These are phyloP conservation scores for Spisula subtruncata DNA, from an alignment of 2,888 invertebrate species.

Conservation along the genomic window DNA sequence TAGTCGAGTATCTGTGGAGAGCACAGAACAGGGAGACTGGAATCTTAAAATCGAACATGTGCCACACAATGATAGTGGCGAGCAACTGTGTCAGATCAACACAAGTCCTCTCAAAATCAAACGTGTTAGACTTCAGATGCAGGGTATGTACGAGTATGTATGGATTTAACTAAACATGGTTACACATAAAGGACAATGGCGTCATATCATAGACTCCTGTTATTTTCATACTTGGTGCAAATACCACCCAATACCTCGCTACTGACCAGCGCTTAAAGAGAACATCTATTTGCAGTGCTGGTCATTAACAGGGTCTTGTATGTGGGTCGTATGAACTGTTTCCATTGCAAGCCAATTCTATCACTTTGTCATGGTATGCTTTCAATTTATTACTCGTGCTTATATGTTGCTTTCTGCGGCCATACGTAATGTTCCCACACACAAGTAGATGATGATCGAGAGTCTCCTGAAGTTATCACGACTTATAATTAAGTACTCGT, in stretches of 20 bases:
- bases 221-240: no score
- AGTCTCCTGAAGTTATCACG: background rate
- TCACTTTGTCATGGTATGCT: no score
- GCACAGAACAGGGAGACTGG: slow-evolving; percentile 75
- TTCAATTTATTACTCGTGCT: no score
- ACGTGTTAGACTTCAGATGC: slow-evolving; percentile 80
- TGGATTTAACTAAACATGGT: no score
- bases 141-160: slow-evolving; percentile 78
- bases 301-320: no score
- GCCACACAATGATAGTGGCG: slow-evolving; percentile 68
- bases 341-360: no score
- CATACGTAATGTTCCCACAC: background rate
- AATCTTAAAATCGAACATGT: slow-evolving; percentile 75
- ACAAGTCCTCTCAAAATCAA: slow-evolving; percentile 80
- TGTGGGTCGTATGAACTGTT: no score
- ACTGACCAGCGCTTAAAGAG: no score
- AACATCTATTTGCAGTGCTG: no score
- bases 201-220: no score
- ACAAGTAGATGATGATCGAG: background rate
- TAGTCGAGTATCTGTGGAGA: slow-evolving; percentile 73
- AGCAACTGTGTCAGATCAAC: slow-evolving; percentile 79
- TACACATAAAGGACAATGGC: no score
- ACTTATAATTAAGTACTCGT: background rate
- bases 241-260: no score
- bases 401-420: background rate